These are phyloP conservation scores for Propithecus perrieri DNA, from an alignment of 2,797 vertebrate species.

Conservation along the genomic window DNA sequence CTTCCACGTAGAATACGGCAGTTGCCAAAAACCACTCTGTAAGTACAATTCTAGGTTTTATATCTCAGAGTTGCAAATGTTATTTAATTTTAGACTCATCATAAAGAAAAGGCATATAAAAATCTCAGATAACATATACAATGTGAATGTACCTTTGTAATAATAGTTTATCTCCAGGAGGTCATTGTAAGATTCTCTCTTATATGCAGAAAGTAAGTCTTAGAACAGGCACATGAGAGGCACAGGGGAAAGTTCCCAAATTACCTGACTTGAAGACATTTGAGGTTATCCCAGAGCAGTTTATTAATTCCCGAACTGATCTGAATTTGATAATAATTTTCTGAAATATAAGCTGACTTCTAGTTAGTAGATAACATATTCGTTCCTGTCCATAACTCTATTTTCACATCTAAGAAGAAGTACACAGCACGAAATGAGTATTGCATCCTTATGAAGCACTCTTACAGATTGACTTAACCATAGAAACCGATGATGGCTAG, in stretches of 20 bases:
- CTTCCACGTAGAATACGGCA: not conserved
- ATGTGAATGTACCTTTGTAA: not conserved
- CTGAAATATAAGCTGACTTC: not conserved
- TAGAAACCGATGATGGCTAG: not conserved
- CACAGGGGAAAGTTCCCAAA: not conserved
- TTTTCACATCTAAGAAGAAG: not conserved
- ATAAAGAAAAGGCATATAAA: not conserved
- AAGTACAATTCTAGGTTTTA: not conserved
- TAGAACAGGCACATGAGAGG: not conserved
- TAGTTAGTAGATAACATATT: not conserved
- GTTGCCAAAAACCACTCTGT: not conserved
- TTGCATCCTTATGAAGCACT: not conserved
- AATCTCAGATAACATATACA: not conserved
- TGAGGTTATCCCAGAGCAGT: not conserved
- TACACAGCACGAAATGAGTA: not conserved
- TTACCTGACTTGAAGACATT: not conserved
- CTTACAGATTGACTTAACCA: not conserved
- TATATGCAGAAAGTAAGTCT: not conserved
- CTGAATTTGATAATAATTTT: not conserved
- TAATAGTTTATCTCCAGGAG: not conserved
- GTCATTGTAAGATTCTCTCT: not conserved
- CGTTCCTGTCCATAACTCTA: not conserved
- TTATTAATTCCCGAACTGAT: not conserved
- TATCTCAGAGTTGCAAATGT: not conserved
- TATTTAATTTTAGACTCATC: not conserved